Evolutionary conservation across 2,888 invertebrate species (phyloP).

Genomic region (Petrolisthes cinctipes): DNA sequence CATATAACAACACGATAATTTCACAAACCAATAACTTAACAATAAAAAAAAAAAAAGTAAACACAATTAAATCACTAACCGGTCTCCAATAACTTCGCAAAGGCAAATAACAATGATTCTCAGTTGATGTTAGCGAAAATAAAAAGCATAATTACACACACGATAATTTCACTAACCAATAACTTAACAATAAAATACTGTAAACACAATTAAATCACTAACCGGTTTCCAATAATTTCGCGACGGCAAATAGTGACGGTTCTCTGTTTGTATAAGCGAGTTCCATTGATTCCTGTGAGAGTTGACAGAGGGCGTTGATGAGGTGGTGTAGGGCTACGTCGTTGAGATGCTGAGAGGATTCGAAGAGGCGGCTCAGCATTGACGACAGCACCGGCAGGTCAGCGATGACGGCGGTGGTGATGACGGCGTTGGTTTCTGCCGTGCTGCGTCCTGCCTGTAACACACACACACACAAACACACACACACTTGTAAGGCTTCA

Average conservation of each 20-base stretch:
- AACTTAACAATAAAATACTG: no score
- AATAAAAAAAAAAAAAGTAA: no score
- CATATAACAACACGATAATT: no score
- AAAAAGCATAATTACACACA: no score
- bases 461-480: background rate
- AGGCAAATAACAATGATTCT: no score
- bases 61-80: no score
- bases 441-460: constrained; percentile 56
- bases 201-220: background rate
- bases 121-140: no score
- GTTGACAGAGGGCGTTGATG: constrained; percentile 94
- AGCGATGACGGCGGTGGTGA: constrained; percentile 96
- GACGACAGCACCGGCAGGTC: constrained; percentile 90
- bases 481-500: no score
- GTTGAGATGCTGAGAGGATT: constrained; percentile 92
- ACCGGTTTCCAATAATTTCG: constrained; percentile 95
- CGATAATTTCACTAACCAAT: no score
- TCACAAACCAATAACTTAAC: no score
- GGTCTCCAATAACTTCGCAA: no score
- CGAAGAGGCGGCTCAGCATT: constrained; percentile 92
- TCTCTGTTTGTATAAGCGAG: constrained; percentile 96
- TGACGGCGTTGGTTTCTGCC: constrained; percentile 83
- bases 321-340: constrained; percentile 95
- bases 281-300: constrained; percentile 97
- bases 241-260: constrained; percentile 96